phyloP scores from a whole-genome alignment of 2,797 vertebrate genomes.

The Falco novaeseelandiae region DNA sequence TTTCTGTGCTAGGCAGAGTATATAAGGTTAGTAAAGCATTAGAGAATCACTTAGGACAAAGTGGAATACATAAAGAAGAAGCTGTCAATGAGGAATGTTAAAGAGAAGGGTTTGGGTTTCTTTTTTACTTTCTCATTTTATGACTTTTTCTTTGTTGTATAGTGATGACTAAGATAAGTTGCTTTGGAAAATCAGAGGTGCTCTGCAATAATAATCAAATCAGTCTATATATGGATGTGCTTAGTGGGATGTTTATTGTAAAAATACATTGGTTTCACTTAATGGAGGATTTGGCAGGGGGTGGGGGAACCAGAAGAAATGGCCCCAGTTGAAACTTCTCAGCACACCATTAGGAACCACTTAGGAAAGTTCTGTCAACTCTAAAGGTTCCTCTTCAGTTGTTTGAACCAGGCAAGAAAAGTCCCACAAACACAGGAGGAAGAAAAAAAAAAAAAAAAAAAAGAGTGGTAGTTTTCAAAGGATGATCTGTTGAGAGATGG shows the following conservation, averaged over 20 bases:
- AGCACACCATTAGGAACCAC: neutral
- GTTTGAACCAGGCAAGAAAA: neutral
- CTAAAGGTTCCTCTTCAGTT: neutral
- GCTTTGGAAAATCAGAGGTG: constrained; percentile 33
- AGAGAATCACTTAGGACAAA: neutral
- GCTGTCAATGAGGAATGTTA: neutral
- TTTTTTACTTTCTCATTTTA: constrained; percentile 24
- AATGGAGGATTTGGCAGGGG: neutral
- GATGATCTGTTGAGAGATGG: neutral
- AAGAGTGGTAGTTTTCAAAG: neutral
- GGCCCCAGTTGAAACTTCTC: neutral
- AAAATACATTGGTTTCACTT: constrained; percentile 4
- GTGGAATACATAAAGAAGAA: neutral
- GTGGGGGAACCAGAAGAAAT: neutral
- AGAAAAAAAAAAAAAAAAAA: neutral
- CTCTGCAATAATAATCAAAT: constrained; percentile 33
- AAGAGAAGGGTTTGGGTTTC: constrained; percentile 36
- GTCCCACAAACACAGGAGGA: neutral
- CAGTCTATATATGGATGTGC: neutral
- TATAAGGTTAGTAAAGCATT: neutral
- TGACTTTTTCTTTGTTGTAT: neutral
- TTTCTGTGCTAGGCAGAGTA: neutral
- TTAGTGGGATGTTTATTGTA: constrained; percentile 27
- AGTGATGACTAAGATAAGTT: constrained; percentile 27
- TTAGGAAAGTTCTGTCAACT: neutral